A percentile compares a stretch with the other conserved stretches of the same genome.
phyloP scores from a whole-genome alignment of 2,113 vertebrate species.

The Axis porcinus region DNA sequence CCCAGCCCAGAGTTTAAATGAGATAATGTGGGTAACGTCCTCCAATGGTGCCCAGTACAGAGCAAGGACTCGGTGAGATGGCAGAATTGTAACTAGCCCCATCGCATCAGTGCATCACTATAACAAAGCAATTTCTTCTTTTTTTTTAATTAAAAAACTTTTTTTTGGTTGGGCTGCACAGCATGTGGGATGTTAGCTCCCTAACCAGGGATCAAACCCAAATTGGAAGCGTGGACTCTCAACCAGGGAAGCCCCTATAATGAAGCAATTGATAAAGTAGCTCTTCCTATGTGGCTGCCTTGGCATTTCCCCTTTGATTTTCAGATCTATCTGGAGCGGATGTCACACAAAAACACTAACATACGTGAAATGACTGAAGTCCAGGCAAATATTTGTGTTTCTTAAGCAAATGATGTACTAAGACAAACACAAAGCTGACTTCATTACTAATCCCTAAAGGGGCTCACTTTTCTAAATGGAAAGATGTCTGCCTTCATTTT shows the following conservation, averaged over 20 bases:
- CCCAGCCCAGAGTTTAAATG: neutral
- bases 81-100: fast-evolving
- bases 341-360: neutral
- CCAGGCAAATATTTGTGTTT: constrained; percentile 45
- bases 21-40: neutral
- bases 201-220: neutral
- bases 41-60: too few species aligned
- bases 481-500: constrained; percentile 27
- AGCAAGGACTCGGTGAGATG: neutral
- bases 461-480: neutral
- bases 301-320: neutral
- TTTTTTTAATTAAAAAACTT: neutral
- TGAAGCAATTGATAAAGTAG: neutral
- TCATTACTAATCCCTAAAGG: constrained; percentile 8
- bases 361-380: neutral
- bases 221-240: neutral
- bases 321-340: neutral
- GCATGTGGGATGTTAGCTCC: neutral
- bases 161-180: neutral
- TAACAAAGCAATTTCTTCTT: neutral
- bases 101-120: fast-evolving
- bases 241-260: neutral
- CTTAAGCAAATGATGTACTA: constrained; percentile 5
- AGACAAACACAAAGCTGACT: constrained; percentile 19
- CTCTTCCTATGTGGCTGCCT: neutral